Evolutionary conservation across 2,113 vertebrate genomes (phyloP).

Genomic region (Coptodon bakossiorum): DNA sequence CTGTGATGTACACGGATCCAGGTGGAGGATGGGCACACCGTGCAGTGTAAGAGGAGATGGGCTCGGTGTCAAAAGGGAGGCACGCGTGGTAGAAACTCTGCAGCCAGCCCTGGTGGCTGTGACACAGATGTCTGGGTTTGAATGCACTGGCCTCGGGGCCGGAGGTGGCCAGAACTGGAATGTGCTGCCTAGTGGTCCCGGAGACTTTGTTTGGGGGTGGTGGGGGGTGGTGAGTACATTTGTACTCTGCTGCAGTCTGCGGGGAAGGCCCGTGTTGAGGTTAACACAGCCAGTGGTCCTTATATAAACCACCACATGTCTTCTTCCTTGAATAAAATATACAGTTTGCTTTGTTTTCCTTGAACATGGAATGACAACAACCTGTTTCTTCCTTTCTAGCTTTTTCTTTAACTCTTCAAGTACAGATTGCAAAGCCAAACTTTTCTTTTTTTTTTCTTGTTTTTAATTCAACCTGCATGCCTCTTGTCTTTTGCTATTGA

Average conservation of each 20-base stretch:
- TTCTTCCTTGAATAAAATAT: constrained; percentile 47
- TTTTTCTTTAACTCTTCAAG: neutral
- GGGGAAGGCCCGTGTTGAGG: constrained; percentile 31
- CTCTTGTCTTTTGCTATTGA: neutral
- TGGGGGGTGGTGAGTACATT: neutral
- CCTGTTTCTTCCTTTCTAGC: neutral
- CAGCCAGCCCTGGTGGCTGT: neutral
- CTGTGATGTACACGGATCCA: neutral
- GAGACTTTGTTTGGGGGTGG: constrained; percentile 7
- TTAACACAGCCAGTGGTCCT: constrained; percentile 46
- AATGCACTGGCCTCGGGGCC: neutral
- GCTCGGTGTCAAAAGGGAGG: neutral
- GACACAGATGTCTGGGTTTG: constrained; percentile 45
- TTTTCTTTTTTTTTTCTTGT: fast-evolving
- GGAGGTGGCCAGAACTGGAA: constrained; percentile 46
- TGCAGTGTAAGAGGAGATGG: neutral
- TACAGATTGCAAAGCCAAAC: neutral
- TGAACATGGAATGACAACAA: constrained; percentile 23
- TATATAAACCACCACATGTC: constrained; percentile 62
- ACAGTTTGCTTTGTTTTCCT: constrained; percentile 41
- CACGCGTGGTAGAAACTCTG: neutral
- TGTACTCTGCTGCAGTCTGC: constrained; percentile 22
- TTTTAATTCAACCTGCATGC: neutral
- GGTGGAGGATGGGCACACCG: neutral
- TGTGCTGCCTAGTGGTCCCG: constrained; percentile 33